phyloP scores from a whole-genome alignment of 2,888 invertebrate species.

The Platypus cylindrus region DNA sequence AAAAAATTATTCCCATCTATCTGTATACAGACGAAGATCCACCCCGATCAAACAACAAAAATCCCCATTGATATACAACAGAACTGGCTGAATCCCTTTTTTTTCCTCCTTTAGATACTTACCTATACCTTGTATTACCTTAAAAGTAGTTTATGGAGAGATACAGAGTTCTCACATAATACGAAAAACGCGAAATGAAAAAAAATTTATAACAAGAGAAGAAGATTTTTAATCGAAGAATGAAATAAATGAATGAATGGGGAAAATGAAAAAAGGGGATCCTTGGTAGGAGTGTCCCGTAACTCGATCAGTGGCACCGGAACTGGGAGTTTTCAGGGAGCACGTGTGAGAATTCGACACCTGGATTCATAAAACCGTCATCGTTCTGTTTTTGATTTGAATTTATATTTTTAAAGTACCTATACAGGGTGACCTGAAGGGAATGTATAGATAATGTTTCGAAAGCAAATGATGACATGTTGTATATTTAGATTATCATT shows the following conservation, averaged over 20 bases:
- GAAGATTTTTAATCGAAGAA: too few relatives aligned
- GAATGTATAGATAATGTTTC: too few relatives aligned
- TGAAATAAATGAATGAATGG: not conserved
- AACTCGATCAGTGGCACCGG: conserved; percentile 34
- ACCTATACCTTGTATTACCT: too few relatives aligned
- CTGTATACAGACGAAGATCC: conserved; percentile 9
- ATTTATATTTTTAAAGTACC: too few relatives aligned
- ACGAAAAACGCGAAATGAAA: too few relatives aligned
- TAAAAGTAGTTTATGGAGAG: too few relatives aligned
- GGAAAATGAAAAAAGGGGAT: conserved; percentile 22
- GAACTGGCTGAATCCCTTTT: not conserved
- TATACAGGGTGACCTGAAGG: too few relatives aligned
- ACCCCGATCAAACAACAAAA: conserved; percentile 12
- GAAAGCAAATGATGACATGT: too few relatives aligned
- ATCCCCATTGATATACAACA: conserved; percentile 11
- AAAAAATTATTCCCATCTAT: conserved; percentile 13
- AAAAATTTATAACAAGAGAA: too few relatives aligned
- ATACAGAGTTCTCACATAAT: too few relatives aligned
- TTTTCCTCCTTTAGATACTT: not conserved
- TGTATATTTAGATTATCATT: too few relatives aligned
- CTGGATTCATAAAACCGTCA: conserved; percentile 22
- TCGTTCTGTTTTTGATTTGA: too few relatives aligned
- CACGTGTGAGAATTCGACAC: conserved; percentile 37
- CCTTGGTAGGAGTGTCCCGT: conserved; percentile 31
- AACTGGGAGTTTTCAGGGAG: conserved; percentile 34